These are phyloP conservation scores for Andrena haemorrhoa DNA, from an alignment of 2,888 invertebrate genomes.

Conservation along the genomic window DNA sequence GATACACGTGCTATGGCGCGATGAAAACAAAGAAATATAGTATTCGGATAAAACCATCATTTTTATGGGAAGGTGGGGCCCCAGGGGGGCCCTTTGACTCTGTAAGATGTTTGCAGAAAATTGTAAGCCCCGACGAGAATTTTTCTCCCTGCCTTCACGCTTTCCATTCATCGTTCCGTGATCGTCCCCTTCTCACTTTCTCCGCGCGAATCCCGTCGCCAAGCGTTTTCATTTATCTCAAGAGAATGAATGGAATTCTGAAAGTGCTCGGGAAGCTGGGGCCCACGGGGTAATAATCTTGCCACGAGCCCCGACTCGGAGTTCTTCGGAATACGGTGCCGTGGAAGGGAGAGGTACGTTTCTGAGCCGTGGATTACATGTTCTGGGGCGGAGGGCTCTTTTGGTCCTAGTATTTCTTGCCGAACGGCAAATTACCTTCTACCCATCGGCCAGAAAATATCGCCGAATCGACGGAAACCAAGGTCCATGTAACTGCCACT, in stretches of 20 bases:
- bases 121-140: too few relatives aligned
- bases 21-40: too few relatives aligned
- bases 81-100: too few relatives aligned
- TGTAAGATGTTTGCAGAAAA: too few relatives aligned
- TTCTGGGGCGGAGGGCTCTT: constrained; percentile 30
- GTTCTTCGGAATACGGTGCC: constrained; percentile 3
- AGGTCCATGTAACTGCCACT: constrained; percentile 38
- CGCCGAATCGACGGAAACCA: constrained; percentile 69
- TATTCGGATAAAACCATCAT: too few relatives aligned
- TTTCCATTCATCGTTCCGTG: background rate
- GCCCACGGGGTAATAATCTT: background rate
- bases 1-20: background rate
- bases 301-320: background rate
- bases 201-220: background rate
- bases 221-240: background rate
- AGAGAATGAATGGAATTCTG: background rate
- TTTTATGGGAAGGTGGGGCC: too few relatives aligned
- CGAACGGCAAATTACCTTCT: constrained; percentile 56
- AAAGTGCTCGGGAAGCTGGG: background rate
- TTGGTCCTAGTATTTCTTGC: constrained; percentile 33
- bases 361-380: constrained; percentile 45
- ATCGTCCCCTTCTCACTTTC: background rate
- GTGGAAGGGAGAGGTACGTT: background rate
- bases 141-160: too few relatives aligned
- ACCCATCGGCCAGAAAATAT: constrained; percentile 63